A percentile compares a stretch with the other conserved stretches of the same genome.
Conservation (phyloP, 2,888 invertebrate species). For the Trachelus stipa region DNA sequence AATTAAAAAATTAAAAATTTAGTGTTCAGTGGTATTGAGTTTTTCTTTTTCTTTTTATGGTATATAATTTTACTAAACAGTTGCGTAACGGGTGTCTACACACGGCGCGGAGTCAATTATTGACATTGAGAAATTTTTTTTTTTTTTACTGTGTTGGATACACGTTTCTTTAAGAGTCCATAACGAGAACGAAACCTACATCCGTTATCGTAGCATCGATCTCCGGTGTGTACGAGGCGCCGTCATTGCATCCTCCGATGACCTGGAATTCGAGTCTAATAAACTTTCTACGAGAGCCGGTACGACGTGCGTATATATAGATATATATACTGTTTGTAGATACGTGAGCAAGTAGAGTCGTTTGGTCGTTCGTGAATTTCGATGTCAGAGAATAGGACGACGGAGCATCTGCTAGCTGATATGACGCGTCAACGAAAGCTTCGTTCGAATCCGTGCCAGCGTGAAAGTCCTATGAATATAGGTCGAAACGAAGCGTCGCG, state of each 20-base stretch:
- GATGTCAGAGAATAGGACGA: not conserved
- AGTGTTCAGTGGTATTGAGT: too few relatives aligned
- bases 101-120: not conserved
- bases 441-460: conserved; percentile 35
- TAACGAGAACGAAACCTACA: not conserved
- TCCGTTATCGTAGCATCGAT: conserved; percentile 1
- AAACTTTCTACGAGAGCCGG: conserved; percentile 35
- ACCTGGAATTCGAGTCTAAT: conserved; percentile 36
- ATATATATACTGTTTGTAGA: not conserved
- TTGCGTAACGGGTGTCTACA: too few relatives aligned
- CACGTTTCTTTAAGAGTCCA: not conserved
- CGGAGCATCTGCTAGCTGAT: not conserved
- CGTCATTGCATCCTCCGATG: conserved; percentile 19
- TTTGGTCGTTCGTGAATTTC: conserved; percentile 20
- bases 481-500: conserved; percentile 29
- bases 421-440: not conserved
- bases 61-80: too few relatives aligned
- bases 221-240: not conserved
- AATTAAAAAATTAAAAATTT: too few relatives aligned
- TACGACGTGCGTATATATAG: not conserved
- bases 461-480: conserved; percentile 39
- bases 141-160: not conserved
- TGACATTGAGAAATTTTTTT: not conserved
- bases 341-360: conserved; percentile 14
- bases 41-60: too few relatives aligned